Evolutionary conservation across 2,888 invertebrate genomes (phyloP), one percentile per base, ranked within the genome.

Genomic region (Chalcosyrphus nemorum): DNA sequence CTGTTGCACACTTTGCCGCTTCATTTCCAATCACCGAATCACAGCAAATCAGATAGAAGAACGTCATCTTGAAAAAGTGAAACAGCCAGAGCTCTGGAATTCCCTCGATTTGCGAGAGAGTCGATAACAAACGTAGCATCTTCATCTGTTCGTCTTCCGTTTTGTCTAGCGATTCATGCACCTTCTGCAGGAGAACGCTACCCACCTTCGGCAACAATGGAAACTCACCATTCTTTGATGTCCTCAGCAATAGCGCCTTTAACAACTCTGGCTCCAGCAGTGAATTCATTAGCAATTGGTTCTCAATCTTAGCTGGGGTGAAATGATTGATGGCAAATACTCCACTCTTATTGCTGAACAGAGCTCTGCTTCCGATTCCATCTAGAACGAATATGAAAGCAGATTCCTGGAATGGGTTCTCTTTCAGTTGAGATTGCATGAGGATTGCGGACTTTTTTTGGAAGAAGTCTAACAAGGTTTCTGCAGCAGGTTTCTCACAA

Each of bases 21-120:
- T 91, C 90, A 45, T 90, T 89, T 1, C 88, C 88, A 1, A 92
- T 89, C 19, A 87, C 82, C 0, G 91, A 90, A 2, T 88, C 89
- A 0, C 88, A 87, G 71, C 90, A 89, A 5, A 91, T 87, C 57
- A 90, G 78, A 70, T 89, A 91, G 74, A 88, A 89, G 71, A 91
- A 89, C 0, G 88, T 90, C 89, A 91, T 89, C 74, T 90, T 90
- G 56, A 91, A 91, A 82, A 90, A 90, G 47, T 89, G 88, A 9
- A 90, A 89, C 0, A 91, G 82, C 91, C 90, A 90, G 3, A 88
- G 52, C 54, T 92, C 90, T 0, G 87, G 86, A 5, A 89, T 81
- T 9, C 78, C 57, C 5, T 88, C 86, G 2, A 87, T 81, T 2
- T 71, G 65, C 4, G 84, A 84, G 54, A 87, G 65, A 41, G 84